phyloP scores from a whole-genome alignment of 2,888 invertebrate genomes.

The Thereva nobilitata region DNA sequence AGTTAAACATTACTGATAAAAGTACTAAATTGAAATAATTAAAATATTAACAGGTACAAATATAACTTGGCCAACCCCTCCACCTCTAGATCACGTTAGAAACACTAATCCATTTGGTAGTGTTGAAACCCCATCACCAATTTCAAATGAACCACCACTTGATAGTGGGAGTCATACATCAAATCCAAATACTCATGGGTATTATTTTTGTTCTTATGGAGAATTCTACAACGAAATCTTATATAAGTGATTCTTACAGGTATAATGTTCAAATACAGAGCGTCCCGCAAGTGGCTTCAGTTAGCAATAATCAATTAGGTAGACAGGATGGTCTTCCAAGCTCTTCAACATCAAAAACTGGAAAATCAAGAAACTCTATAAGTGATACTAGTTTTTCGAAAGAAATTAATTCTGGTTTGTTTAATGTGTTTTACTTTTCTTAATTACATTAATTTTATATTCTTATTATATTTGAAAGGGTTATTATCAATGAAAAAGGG shows the following conservation, averaged over 20 bases:
- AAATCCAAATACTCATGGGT: constrained; percentile 59
- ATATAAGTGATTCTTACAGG: constrained; percentile 44
- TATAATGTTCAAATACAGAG: constrained; percentile 57
- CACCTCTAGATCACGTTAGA: constrained; percentile 54
- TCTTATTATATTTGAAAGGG: constrained; percentile 56
- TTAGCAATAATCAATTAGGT: constrained; percentile 51
- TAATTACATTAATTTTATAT: not conserved
- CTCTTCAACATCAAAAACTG: constrained; percentile 1
- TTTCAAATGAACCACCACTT: constrained; percentile 54
- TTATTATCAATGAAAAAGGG: constrained; percentile 82
- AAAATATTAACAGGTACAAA: constrained; percentile 51
- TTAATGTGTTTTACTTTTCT: not conserved
- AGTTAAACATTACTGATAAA: too few species aligned
- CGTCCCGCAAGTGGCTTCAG: constrained; percentile 52
- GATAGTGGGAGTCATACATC: constrained; percentile 51
- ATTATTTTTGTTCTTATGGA: constrained; percentile 18
- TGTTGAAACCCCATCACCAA: constrained; percentile 56
- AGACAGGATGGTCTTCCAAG: constrained; percentile 52
- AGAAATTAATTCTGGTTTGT: constrained; percentile 61
- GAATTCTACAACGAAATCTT: constrained; percentile 17
- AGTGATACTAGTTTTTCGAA: constrained; percentile 56
- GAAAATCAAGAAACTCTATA: constrained; percentile 47
- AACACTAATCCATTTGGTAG: constrained; percentile 55
- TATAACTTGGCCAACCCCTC: constrained; percentile 55
- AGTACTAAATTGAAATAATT: not conserved